Base-by-base conservation (phyloP, 2,797 vertebrate species). In the Phylloscopus collybita region DNA sequence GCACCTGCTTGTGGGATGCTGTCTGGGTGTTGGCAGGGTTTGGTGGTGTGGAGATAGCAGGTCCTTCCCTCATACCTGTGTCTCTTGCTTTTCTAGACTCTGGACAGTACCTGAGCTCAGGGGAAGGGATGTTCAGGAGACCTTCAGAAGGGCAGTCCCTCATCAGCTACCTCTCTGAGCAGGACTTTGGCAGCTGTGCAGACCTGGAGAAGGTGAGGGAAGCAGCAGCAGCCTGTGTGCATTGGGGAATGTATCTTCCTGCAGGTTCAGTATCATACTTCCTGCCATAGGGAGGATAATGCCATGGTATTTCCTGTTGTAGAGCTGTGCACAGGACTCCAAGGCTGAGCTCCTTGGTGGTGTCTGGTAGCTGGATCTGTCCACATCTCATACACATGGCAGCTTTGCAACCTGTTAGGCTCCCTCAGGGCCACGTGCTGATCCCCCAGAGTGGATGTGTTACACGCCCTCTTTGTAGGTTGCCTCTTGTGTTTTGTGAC, bases 141-240 rank as follows among this genome's bases (percentile, higher is more conserved):
- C 99, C 99, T 0, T 99, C 98, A 0, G 98, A 99, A 97, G 99
- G 99, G 51, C 99, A 99, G 97, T 99, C 99, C 54, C 99, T 99
- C 89, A 99, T 99, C 98, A 99, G 99, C 96, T 99, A 99, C 97
- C 98, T 99, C 92, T 99, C 99, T 32, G 99, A 99, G 98, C 99
- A 99, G 98, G 99, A 99, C 98, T 99, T 99, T 21, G 99, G 99
- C 94, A 99, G 99, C 96, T 99, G 99, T 96, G 99, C 99, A 82
- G 99, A 99, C 95, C 98, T 99, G 23, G 99, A 99, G 96, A 99
- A 99, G 99, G 99, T 99, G 93, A 83, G 86, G 29, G 44, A 47
- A 54, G 54, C 82, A 81, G 51, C 47, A 81, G 69, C 69, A 88
- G 47, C n/a, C 76, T 71, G 19, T n/a, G 47, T 44, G 20, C 44